Percentiles rank a stretch among this genome's conserved stretches.
Conservation (phyloP, 2,113 vertebrate genomes). For the Cryptotis parvus region DNA sequence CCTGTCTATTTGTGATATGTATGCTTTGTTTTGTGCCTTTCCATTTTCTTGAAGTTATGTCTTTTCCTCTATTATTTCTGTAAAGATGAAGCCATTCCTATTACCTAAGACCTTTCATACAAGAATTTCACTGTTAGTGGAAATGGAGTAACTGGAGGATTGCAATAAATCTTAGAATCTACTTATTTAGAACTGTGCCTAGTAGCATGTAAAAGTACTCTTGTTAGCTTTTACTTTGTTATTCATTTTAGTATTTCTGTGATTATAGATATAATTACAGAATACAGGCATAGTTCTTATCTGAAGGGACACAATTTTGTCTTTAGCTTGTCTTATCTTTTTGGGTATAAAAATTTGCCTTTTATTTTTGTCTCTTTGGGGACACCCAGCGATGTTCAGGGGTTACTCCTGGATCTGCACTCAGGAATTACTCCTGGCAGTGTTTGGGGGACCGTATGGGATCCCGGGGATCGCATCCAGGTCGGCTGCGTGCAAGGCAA, state of each 20-base stretch:
- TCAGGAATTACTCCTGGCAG: too few species aligned
- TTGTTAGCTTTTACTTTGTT: background rate
- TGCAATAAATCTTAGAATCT: background rate
- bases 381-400: too few species aligned
- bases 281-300: background rate
- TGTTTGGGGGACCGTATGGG: too few species aligned
- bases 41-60: background rate
- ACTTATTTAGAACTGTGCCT: background rate
- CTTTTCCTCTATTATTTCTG: background rate
- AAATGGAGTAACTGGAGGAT: background rate
- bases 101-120: background rate
- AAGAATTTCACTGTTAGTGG: background rate
- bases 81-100: background rate
- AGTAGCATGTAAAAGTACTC: background rate
- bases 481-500: too few species aligned
- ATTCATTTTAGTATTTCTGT: background rate
- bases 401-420: too few species aligned
- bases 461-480: too few species aligned
- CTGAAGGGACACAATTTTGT: background rate
- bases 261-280: background rate
- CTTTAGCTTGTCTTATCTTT: background rate
- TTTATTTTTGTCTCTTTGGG: too few species aligned
- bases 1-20: background rate
- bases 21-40: slow-evolving; percentile 17
- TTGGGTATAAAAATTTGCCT: slow-evolving; percentile 5